Percentiles rank a stretch among this genome's conserved stretches.
These are phyloP conservation scores for Plebejus argus DNA, from an alignment of 2,888 invertebrate genomes.

Conservation along the genomic window DNA sequence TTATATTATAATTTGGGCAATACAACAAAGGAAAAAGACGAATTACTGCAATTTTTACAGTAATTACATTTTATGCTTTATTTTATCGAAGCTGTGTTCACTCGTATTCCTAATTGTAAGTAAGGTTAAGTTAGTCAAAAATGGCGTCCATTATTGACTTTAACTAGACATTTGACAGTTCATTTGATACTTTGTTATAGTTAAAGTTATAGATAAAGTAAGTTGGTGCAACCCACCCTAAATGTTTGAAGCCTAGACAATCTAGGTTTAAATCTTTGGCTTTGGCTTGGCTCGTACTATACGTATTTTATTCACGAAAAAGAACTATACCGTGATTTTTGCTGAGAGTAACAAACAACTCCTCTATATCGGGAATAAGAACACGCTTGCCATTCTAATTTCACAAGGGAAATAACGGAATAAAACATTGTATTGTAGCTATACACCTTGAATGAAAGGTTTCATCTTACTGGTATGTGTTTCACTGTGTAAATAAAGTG, in stretches of 20 bases:
- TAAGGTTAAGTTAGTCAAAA: no score
- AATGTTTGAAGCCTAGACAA: background rate
- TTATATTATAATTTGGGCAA: background rate
- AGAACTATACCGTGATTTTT: background rate
- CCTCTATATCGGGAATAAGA: slow-evolving; percentile 15
- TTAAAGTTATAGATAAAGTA: no score
- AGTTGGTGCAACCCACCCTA: no score
- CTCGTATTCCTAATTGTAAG: no score
- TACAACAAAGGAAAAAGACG: background rate
- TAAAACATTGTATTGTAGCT: slow-evolving; percentile 24
- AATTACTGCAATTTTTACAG: background rate
- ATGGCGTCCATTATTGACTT: no score
- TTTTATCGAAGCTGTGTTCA: background rate
- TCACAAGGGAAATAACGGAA: slow-evolving; percentile 27
- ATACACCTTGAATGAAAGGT: slow-evolving; percentile 3
- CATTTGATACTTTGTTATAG: no score
- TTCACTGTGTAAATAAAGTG: background rate
- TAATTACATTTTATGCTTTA: background rate
- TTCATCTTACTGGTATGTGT: background rate
- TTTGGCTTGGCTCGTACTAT: no score
- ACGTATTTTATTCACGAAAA: slow-evolving; percentile 7
- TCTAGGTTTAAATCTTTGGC: background rate
- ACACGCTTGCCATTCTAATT: slow-evolving; percentile 27
- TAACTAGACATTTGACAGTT: no score
- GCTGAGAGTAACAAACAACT: slow-evolving; percentile 22